Evolutionary conservation across 1,140 invertebrate genomes (phyloP).

Genomic region (Pectinophora gossypiella): DNA sequence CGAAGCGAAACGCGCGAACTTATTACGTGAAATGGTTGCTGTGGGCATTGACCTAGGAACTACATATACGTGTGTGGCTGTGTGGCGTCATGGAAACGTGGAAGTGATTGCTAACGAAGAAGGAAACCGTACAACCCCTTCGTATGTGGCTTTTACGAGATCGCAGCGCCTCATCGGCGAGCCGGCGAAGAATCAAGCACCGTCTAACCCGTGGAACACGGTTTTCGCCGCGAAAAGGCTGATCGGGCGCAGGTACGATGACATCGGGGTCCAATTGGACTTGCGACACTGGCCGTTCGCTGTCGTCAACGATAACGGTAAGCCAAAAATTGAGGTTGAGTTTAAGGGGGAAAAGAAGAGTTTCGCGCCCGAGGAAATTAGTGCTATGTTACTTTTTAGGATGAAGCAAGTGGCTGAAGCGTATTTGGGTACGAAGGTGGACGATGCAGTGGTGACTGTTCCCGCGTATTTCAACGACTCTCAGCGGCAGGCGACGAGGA

Average conservation of each 20-base stretch:
- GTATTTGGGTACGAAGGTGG: constrained; percentile 77
- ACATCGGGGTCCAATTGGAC: constrained; percentile 75
- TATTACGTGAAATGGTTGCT: constrained; percentile 56
- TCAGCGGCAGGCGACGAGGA: constrained; percentile 81
- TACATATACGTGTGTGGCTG: constrained; percentile 83
- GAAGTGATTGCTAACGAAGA: constrained; percentile 94
- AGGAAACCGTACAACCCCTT: constrained; percentile 86
- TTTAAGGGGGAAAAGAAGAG: constrained; percentile 75
- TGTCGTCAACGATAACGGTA: constrained; percentile 78
- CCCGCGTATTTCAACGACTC: constrained; percentile 85
- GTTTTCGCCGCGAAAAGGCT: constrained; percentile 50
- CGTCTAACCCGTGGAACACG: constrained; percentile 52
- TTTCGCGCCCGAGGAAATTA: constrained; percentile 82
- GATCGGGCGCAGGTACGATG: constrained; percentile 44
- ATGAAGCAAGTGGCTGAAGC: constrained; percentile 79
- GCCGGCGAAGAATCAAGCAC: constrained; percentile 62
- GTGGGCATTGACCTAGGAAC: constrained; percentile 83
- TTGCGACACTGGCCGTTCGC: constrained; percentile 81
- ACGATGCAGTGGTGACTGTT: constrained; percentile 79
- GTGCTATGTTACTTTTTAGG: constrained; percentile 77
- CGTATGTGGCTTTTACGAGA: constrained; percentile 76
- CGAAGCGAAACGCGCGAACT: not conserved
- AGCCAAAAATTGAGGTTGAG: constrained; percentile 77
- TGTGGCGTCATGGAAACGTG: constrained; percentile 83
- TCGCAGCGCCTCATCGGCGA: constrained; percentile 85